These are phyloP conservation scores for Poecilia velifera DNA, from an alignment of 2,797 vertebrate genomes.

Conservation along the genomic window DNA sequence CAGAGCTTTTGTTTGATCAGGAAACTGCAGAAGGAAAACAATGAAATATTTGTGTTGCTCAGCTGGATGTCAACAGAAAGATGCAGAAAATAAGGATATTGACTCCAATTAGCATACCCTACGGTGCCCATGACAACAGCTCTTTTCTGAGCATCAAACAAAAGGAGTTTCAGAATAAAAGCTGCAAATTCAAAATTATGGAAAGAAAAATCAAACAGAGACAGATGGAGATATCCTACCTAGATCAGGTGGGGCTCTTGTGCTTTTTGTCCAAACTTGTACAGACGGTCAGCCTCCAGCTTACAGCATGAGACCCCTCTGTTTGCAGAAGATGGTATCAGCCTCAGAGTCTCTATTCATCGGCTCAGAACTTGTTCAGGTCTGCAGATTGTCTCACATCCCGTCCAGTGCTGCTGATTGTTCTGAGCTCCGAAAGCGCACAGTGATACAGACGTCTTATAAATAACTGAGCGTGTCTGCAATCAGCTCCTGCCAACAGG, in stretches of 20 bases:
- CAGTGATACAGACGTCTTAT: slow-evolving; percentile 59
- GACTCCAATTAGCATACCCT: slow-evolving; percentile 33
- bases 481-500: slow-evolving; percentile 50
- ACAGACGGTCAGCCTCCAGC: slow-evolving; percentile 42
- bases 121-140: neutral
- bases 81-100: slow-evolving; percentile 25
- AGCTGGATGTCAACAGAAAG: slow-evolving; percentile 14
- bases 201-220: slow-evolving; percentile 11
- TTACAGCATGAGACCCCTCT: slow-evolving; percentile 37
- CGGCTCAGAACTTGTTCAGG: slow-evolving; percentile 36
- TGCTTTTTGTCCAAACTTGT: slow-evolving; percentile 67
- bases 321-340: slow-evolving; percentile 29
- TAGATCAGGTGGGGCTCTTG: slow-evolving; percentile 65
- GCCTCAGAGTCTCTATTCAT: slow-evolving; percentile 41
- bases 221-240: slow-evolving; percentile 71
- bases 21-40: slow-evolving; percentile 7
- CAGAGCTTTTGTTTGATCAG: slow-evolving; percentile 3
- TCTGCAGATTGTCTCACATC: slow-evolving; percentile 55
- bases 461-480: slow-evolving; percentile 58
- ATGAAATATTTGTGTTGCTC: neutral
- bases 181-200: neutral
- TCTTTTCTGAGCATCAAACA: neutral
- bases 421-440: slow-evolving; percentile 60
- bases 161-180: neutral
- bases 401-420: slow-evolving; percentile 44